Evolutionary conservation across 2,797 vertebrate species (phyloP), one percentile per base, ranked within the genome.

Genomic region (Lophius americanus): DNA sequence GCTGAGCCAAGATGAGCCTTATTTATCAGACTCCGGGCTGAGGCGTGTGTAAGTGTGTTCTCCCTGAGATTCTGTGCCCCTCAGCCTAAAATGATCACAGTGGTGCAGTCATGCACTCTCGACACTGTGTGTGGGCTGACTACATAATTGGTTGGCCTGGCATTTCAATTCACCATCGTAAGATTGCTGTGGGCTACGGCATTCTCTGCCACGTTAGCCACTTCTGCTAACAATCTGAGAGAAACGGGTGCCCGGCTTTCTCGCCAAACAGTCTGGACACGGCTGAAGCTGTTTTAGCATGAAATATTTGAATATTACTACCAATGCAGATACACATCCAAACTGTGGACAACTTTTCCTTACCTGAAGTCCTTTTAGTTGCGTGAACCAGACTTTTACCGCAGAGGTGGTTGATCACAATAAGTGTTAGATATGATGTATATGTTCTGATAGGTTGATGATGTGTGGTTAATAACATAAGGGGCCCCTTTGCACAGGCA

Each of bases 71-170:
- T 71, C 64, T 68, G 51, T 77, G 73, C 79, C 79, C 54, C 75
- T 77, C 61, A 73, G 73, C 75, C 77, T 81, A 56, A 83, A 87
- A 82, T 68, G 70, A 85, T 86, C 84, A 76, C 63, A 81, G 76
- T 64, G 77, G 68, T 82, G 70, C 82, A 81, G 85, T 65, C 13
- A 70, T 82, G 76, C 73, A 37, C 80, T 66, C 85, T 80, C 67
- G 51, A 76, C 68, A 83, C 84, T 54, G 76, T 82, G 85, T 87
- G 82, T 78, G 23, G 23, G 83, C 84, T 92, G 89, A 91, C 89
- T 90, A 83, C 82, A 86, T 92, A 93, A 92, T 92, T 92, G 90
- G 82, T 80, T 85, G 74, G 82, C 80, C 75, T 84, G 86, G 87
- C 85, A 90, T 90, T 91, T 90, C 89, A 82, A 89, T 93, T 86